Conservation (phyloP, 2,888 invertebrate genomes). For the Dione juno region DNA sequence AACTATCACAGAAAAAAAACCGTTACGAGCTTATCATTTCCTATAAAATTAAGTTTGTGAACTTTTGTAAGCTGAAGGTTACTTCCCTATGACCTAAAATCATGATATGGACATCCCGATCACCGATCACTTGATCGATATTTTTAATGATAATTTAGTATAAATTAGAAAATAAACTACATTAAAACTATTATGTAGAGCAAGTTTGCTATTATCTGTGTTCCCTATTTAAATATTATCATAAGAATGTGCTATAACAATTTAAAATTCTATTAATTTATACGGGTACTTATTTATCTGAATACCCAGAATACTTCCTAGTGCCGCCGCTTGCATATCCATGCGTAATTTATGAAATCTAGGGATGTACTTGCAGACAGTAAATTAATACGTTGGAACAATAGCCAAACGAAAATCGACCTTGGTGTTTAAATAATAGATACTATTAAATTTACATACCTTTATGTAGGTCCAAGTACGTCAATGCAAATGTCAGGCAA, state of each 20-base stretch:
- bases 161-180: background rate
- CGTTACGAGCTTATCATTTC: too few species aligned
- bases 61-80: too few species aligned
- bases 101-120: too few species aligned
- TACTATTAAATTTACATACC: conserved; percentile 46
- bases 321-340: conserved; percentile 39
- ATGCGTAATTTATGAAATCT: conserved; percentile 45
- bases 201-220: background rate
- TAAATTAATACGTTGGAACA: conserved; percentile 34
- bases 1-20: too few species aligned
- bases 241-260: conserved; percentile 21
- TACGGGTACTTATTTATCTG: conserved; percentile 22
- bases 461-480: conserved; percentile 52
- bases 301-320: conserved; percentile 28
- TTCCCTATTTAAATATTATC: conserved; percentile 6
- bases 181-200: too few species aligned
- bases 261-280: conserved; percentile 10
- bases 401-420: conserved; percentile 41
- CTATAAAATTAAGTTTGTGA: too few species aligned
- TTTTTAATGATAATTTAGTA: background rate
- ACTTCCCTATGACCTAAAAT: too few species aligned
- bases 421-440: conserved; percentile 44
- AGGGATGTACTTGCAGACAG: conserved; percentile 33
- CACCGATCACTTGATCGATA: too few species aligned
- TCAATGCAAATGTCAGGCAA: conserved; percentile 69